Evolutionary conservation across 2,888 invertebrate species (phyloP), one percentile per base, ranked within the genome.

Genomic region (Thecophora atra): DNA sequence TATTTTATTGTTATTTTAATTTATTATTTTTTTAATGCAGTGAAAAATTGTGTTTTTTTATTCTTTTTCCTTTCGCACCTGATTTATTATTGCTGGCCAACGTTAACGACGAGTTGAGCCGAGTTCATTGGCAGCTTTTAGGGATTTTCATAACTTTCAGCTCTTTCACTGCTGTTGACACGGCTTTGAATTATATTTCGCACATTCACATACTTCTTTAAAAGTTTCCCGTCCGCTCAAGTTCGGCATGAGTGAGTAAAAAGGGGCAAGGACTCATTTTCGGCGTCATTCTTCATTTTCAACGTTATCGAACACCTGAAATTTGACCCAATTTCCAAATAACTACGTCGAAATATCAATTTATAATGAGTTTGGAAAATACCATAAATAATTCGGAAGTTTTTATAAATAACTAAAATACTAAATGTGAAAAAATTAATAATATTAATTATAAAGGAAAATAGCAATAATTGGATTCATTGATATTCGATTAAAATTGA

Each of bases 101-200:
- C 42, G 21, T 21, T 15, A 42, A n/a, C 47, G 47, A 47, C 13
- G 47, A 47, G 47, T 47, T 7, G 44, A 17, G 26, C 28, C 24
- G 8, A 2, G 58, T 11, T 6, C 8, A 24, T 13, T 58, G 58
- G 26, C 58, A 24, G 7, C 58, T 24, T 58, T 60, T 17, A 28
- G 8, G 26, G 17, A 17, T 21, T 60, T 60, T 17, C 47, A 64
- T 47, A 64, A 64, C 24, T 51, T 64, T 21, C 24, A 26, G 5
- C 26, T 24, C 26, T 30, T 64, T 24, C 15, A 28, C 51, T 64
- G 47, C 64, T 64, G 51, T 26, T 64, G 64, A 64, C 64, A 42
- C 24, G 21, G 44, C 47, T 64, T 64, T 47, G 26, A 47, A 64
- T 47, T 47, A 47, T 47, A 44, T 47, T n/a, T n/a, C n/a, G n/a